Evolutionary conservation across 2,113 vertebrate genomes (phyloP).

Genomic region (Actenoides lindsayi): DNA sequence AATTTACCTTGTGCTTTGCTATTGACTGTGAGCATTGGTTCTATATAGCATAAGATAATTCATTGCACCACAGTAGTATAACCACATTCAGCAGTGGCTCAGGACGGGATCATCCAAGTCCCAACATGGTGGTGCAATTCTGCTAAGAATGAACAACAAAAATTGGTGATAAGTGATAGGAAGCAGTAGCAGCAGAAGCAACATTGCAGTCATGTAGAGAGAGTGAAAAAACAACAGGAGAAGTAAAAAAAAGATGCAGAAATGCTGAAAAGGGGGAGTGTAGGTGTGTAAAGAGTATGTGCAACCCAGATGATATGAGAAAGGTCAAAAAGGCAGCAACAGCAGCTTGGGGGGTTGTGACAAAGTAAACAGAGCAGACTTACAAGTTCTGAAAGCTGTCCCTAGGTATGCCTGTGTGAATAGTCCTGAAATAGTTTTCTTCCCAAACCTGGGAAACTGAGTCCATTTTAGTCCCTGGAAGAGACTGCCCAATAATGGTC

Average conservation of each 20-base stretch:
- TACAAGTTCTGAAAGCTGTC: neutral
- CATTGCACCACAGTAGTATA: neutral
- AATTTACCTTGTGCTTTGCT: neutral
- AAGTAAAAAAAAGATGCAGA: neutral
- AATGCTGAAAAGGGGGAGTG: neutral
- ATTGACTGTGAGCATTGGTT: neutral
- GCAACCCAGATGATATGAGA: neutral
- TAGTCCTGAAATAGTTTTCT: neutral
- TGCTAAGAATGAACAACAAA: neutral
- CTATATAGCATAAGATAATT: neutral
- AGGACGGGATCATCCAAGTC: neutral
- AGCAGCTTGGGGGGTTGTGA: accelerated
- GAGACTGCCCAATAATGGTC: neutral
- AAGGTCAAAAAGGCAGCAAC: neutral
- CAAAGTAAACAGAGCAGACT: neutral
- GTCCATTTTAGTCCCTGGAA: neutral
- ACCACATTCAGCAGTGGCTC: accelerated
- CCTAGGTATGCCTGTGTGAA: neutral
- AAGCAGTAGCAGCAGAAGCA: neutral
- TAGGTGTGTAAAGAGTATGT: accelerated
- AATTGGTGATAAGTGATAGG: neutral
- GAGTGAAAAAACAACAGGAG: neutral
- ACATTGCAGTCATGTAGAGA: neutral
- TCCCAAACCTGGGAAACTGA: neutral
- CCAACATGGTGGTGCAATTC: neutral